Evolutionary conservation across 2,113 vertebrate genomes (phyloP).

Genomic region (Entelurus aequoreus): DNA sequence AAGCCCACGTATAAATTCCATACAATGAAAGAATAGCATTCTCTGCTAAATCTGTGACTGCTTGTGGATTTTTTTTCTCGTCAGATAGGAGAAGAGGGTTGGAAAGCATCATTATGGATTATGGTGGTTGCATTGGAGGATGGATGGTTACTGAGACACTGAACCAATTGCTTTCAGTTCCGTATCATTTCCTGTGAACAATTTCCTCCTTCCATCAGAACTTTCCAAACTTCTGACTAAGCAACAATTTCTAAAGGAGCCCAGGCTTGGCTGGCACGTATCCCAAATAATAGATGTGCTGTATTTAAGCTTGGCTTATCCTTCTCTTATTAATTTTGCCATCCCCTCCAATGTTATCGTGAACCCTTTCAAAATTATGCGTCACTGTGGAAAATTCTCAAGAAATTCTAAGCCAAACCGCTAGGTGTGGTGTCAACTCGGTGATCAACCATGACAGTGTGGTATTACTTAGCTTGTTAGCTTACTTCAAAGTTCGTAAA

Average conservation of each 20-base stretch:
- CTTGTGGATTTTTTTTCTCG: slow-evolving; percentile 20
- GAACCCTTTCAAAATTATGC: too few relatives aligned
- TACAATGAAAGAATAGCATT: slow-evolving; percentile 25
- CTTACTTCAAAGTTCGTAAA: too few relatives aligned
- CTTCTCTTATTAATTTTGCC: too few relatives aligned
- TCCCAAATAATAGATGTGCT: too few relatives aligned
- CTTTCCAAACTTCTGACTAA: slow-evolving; percentile 25
- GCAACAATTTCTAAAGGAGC: slow-evolving; percentile 1
- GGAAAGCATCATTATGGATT: slow-evolving; percentile 11
- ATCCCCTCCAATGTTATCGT: too few relatives aligned
- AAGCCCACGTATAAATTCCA: slow-evolving; percentile 5
- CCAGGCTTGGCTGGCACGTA: too few relatives aligned
- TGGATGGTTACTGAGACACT: slow-evolving; percentile 9
- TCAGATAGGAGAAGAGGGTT: slow-evolving; percentile 45
- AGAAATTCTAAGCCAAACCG: too few relatives aligned
- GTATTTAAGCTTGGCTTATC: too few relatives aligned
- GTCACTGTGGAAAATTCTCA: too few relatives aligned
- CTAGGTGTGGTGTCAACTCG: too few relatives aligned
- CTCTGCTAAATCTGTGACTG: slow-evolving; percentile 22
- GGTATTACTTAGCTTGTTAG: too few relatives aligned
- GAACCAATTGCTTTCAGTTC: slow-evolving; percentile 4
- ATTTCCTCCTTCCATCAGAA: slow-evolving; percentile 41
- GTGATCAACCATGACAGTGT: too few relatives aligned
- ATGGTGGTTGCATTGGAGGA: background rate
- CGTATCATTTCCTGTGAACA: slow-evolving; percentile 46